Base-by-base conservation (phyloP, 2,888 invertebrate genomes). In the Mesorhabditis spiculigera region DNA sequence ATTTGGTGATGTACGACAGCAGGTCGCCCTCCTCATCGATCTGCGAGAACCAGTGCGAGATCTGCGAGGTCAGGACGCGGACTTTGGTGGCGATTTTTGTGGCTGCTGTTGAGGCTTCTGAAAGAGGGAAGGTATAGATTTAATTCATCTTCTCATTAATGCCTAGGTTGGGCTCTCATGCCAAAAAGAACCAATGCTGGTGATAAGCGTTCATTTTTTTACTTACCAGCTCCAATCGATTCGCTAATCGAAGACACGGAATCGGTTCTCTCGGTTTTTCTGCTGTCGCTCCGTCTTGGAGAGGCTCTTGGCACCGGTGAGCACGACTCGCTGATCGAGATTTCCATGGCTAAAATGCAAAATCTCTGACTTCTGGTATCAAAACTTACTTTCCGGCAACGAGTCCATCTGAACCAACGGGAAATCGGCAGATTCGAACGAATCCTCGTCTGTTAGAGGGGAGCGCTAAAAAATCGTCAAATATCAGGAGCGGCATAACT, bases 381-480 rank as follows among this genome's bases (percentile, higher is more conserved):
- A 50, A 13, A 50, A 66, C 74, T 71, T 65, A 82, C 83, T 78
- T 70, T 83, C 82, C n/a, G 81, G 81, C 45, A 83, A 73, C 6
- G 81, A 80, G 42, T 83, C 83, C 83, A 83, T 83, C 68, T 83
- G 81, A 5, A 83, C 73, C 28, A 78, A 63, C 4, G 75, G 72
- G 64, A 66, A 70, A 50, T 50, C 28, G 16, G 16, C 6, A 13
- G 6, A 6, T 8, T 63, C 63, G 41, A 63, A n/a, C 3, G 63
- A 63, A 2, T 28, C 63, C 3, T 63, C 13, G 28, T 8, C 28
- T 28, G 28, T 28, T 28, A 28, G 28, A 28, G 28, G 28, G 28
- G 28, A 28, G 28, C 28, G 28, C 28, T 28, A 28, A 28, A 28
- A 28, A 28, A 28, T 28, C 28, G 28, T 28, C 28, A 28, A 28